Percentiles rank a stretch among this genome's conserved stretches.
Conservation (phyloP, 2,797 vertebrate species). For the Cuniculus paca region DNA sequence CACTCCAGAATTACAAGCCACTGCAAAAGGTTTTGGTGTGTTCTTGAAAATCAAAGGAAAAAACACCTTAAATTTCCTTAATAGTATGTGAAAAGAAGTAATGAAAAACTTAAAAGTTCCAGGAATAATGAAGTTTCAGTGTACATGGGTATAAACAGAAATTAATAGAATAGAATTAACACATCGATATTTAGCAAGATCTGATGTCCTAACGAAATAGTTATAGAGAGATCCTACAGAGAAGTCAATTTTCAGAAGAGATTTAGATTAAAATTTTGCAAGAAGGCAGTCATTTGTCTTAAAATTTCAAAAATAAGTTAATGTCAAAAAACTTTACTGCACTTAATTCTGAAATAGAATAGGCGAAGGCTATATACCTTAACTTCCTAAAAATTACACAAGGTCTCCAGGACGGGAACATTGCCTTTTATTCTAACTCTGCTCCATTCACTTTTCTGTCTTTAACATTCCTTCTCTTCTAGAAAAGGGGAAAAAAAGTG, state of each 20-base stretch:
- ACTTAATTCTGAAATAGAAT: not conserved
- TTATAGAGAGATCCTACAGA: constrained; percentile 13
- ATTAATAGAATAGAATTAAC: not conserved
- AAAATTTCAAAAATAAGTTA: constrained; percentile 49
- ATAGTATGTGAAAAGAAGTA: not conserved
- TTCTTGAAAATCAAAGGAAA: not conserved
- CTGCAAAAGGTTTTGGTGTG: not conserved
- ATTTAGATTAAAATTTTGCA: constrained; percentile 63
- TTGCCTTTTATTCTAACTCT: not conserved
- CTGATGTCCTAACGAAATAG: not conserved
- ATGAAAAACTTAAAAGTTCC: constrained; percentile 40
- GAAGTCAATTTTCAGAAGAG: constrained; percentile 50
- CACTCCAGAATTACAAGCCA: not conserved
- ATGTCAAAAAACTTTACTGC: not conserved
- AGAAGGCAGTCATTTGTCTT: constrained; percentile 1
- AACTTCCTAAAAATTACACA: constrained; percentile 31
- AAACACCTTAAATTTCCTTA: not conserved
- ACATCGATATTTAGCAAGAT: not conserved
- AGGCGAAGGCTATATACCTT: not conserved
- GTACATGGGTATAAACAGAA: not conserved
- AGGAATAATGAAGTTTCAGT: constrained; percentile 6
- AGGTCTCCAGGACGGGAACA: not conserved
- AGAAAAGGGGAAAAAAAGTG: not conserved
- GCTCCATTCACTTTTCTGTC: not conserved
- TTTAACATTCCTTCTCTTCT: not conserved